Evolutionary conservation across 2,797 vertebrate species (phyloP).

Genomic region (Sebastes taczanowskii): DNA sequence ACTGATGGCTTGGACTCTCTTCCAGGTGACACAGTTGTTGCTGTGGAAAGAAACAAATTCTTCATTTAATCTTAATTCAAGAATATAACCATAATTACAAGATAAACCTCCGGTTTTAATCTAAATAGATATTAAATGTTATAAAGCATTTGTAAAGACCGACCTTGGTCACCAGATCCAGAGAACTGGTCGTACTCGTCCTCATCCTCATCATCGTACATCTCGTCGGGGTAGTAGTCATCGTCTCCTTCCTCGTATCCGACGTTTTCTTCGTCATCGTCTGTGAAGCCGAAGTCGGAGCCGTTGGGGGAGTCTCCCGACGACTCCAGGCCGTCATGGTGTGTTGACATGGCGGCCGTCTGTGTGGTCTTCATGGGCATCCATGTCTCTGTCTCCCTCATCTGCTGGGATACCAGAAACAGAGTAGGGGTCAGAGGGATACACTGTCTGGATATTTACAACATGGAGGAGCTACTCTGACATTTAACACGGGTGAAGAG

Average conservation of each 20-base stretch:
- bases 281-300: constrained; percentile 67
- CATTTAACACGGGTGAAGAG: too few species aligned
- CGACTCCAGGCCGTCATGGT: constrained; percentile 60
- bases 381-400: constrained; percentile 94
- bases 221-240: background rate
- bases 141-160: background rate
- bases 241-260: constrained; percentile 21
- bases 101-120: background rate
- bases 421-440: constrained; percentile 31
- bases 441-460: background rate
- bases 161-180: constrained; percentile 88
- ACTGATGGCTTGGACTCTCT: constrained; percentile 14
- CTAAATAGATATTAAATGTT: background rate
- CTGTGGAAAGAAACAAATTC: constrained; percentile 36
- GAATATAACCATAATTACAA: background rate
- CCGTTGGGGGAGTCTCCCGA: constrained; percentile 85
- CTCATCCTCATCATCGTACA: background rate
- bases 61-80: background rate
- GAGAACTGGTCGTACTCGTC: constrained; percentile 74
- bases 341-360: constrained; percentile 26
- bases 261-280: constrained; percentile 66
- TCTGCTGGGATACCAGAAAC: constrained; percentile 81
- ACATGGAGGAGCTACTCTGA: background rate
- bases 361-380: constrained; percentile 82
- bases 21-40: background rate